Conservation (phyloP, 2,888 invertebrate species). For the Melanotus villosus region DNA sequence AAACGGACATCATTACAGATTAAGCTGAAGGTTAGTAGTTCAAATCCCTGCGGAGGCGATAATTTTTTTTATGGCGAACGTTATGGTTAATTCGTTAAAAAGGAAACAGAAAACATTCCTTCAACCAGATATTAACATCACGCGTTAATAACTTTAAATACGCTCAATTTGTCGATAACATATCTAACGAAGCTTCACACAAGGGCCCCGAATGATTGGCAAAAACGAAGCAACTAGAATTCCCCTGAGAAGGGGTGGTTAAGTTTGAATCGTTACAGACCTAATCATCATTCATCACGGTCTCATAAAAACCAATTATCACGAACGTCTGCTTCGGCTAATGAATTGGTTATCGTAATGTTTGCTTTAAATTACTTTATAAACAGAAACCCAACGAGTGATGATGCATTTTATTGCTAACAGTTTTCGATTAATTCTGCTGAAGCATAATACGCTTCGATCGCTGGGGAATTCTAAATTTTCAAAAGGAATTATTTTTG, state of each 20-base stretch:
- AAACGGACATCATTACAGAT: too few relatives aligned
- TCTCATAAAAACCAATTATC: slow-evolving; percentile 51
- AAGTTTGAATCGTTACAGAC: slow-evolving; percentile 50
- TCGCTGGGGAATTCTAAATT: too few relatives aligned
- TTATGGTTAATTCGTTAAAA: too few relatives aligned
- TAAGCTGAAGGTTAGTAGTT: too few relatives aligned
- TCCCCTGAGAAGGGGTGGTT: slow-evolving; percentile 57
- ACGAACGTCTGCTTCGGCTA: slow-evolving; percentile 36
- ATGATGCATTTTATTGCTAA: too few relatives aligned
- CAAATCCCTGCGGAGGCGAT: too few relatives aligned
- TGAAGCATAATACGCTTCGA: too few relatives aligned
- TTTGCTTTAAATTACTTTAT: slow-evolving; percentile 1
- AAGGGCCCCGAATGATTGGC: slow-evolving; percentile 21
- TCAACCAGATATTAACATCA: not conserved
- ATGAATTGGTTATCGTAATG: slow-evolving; percentile 42
- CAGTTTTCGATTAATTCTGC: too few relatives aligned
- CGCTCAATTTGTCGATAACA: slow-evolving; percentile 19
- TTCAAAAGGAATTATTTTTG: too few relatives aligned
- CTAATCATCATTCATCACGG: slow-evolving; percentile 54
- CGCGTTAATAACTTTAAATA: not conserved
- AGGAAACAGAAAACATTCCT: not conserved
- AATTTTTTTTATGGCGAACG: too few relatives aligned
- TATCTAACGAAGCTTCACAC: slow-evolving; percentile 7
- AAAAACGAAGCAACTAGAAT: slow-evolving; percentile 31
- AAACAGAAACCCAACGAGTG: not conserved